Base-by-base conservation (phyloP, 2,888 invertebrate genomes). In the Dryadula phaetusa region DNA sequence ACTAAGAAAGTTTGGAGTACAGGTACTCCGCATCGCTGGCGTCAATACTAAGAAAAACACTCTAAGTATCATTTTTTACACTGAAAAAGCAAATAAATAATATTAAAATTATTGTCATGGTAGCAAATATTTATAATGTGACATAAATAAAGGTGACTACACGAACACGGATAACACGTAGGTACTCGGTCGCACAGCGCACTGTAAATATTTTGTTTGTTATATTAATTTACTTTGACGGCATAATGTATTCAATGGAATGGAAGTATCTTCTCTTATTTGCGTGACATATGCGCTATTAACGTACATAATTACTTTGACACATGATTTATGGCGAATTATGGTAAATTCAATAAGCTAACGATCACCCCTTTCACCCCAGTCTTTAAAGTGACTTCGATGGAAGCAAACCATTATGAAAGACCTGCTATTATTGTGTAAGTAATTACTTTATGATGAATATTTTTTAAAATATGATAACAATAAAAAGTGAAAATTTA, bases 151-250 rank as follows among this genome's bases (percentile, higher is more conserved):
- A 52, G 52, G 3, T 32, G 28, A 52, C 52, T 5, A 10, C 52
- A 32, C 52, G 52, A 10, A 10, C 52, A 32, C 52, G 52, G 16
- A 28, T 16, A 52, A 28, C 10, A 8, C 28, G 10, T 77, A 28
- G 4, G n/a, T 53, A 32, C 16, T 8, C 14, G n/a, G n/a, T n/a
- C n/a, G n/a, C n/a, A n/a, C n/a, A n/a, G 10, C 20, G 10, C 20
- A 22, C 3, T 22, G 28, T 8, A 46, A 18, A 32, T 32, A 28
- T 44, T 44, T 69, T 49, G 66, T 85, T 83, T 88, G 84, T 81
- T 77, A 76, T 79, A 80, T 84, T 42, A 58, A 67, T 58, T 49
- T 63, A 64, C 67, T 52, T 63, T 60, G 62, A 65, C 65, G 62
- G 28, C 37, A 54, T 44, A 49, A 22, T 64, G 53, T 42, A 61